Evolutionary conservation across 1,140 invertebrate species (phyloP).

Genomic region (Himalopsyche phryganea): DNA sequence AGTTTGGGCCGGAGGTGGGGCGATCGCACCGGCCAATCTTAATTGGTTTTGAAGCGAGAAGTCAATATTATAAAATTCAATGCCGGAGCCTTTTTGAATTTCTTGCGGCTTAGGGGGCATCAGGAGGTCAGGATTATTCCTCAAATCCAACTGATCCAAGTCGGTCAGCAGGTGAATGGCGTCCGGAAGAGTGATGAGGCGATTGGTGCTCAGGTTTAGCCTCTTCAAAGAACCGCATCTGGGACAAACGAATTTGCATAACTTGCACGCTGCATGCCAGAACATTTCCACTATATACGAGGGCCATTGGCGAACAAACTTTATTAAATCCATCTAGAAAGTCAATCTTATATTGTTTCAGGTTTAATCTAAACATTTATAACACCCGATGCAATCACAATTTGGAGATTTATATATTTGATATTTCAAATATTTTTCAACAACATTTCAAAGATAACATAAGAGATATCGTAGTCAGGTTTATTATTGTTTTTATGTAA

Average conservation of each 20-base stretch:
- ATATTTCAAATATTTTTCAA: no score
- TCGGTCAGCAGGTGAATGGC: conserved; percentile 94
- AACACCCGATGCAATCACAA: no score
- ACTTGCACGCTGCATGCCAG: conserved; percentile 3
- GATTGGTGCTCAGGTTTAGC: conserved; percentile 89
- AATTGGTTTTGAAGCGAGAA: conserved; percentile 96
- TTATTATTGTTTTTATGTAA: no score
- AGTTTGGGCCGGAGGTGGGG: conserved; percentile 67
- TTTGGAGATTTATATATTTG: no score
- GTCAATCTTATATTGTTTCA: no score
- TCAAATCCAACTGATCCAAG: conserved; percentile 82
- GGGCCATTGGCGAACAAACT: conserved; percentile 4
- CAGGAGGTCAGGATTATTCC: conserved; percentile 92
- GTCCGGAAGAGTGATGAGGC: conserved; percentile 94
- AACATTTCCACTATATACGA: background rate
- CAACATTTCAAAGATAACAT: no score
- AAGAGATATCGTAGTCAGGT: no score
- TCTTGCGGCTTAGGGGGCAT: conserved; percentile 96
- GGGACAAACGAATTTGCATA: conserved; percentile 32
- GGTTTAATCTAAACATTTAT: no score
- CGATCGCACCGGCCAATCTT: conserved; percentile 84
- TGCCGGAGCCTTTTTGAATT: conserved; percentile 72
- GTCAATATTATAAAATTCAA: conserved; percentile 98
- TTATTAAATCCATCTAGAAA: conserved; percentile 11
- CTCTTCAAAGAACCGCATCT: conserved; percentile 96